Conservation (phyloP, 2,797 vertebrate genomes). For the Psittacula echo region DNA sequence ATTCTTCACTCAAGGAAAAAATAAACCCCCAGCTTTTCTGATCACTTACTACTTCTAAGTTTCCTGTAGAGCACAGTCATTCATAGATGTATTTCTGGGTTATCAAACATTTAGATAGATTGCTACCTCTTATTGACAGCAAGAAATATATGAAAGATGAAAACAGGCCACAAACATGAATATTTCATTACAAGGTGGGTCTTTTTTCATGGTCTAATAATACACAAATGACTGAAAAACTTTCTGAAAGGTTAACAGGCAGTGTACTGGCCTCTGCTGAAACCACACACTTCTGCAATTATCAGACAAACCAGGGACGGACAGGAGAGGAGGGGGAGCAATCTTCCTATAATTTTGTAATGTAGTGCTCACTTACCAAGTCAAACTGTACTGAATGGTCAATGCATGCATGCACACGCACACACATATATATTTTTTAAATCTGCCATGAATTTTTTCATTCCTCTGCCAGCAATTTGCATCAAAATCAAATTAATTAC, state of each 20-base stretch:
- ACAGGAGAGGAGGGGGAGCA: not conserved
- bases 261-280: not conserved
- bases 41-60: not conserved
- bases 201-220: not conserved
- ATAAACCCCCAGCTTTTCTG: not conserved
- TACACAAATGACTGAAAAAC: not conserved
- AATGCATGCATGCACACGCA: accelerated
- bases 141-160: not conserved
- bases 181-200: not conserved
- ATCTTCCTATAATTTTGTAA: not conserved
- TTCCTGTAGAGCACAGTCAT: not conserved
- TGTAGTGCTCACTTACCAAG: not conserved
- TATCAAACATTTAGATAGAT: not conserved
- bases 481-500: not conserved
- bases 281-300: not conserved
- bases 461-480: not conserved
- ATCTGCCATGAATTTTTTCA: not conserved
- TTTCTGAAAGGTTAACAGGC: not conserved
- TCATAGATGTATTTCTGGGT: not conserved
- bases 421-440: not conserved
- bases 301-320: not conserved
- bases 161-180: not conserved
- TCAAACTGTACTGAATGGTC: not conserved
- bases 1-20: not conserved
- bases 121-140: not conserved